Base-by-base conservation (phyloP, 2,797 vertebrate genomes). In the Gallinago solitaria region DNA sequence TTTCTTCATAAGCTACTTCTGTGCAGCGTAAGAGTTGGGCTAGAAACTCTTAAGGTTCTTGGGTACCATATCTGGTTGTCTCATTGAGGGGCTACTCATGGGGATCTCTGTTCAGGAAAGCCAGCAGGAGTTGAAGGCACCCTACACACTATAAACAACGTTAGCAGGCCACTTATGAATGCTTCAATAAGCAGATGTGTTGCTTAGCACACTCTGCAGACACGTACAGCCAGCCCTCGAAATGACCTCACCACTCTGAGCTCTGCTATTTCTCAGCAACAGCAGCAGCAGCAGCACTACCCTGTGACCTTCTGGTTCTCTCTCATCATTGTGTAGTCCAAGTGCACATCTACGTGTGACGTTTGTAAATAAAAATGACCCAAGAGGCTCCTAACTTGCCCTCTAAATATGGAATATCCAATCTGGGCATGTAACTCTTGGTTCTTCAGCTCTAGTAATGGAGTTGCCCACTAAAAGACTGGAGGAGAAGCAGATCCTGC, bases 241-340 rank as follows among this genome's bases (percentile, higher is more conserved):
- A 95, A 87, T 33, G 19, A 64, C 24, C 61, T 68, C 65, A 41
- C 30, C 32, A 27, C 35, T 37, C 35, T 6, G 28, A 37, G 37
- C 27, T 90, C 60, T 77, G 30, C 5, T 77, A 8, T 64, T 83
- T 77, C 61, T 33, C 27, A 61, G 16, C 39, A 47, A 11, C 43
- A 74, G 28, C 45, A 80, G 61, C 51, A 80, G 61, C 51, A 83
- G 61, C 61, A 68, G 9, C 56, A 57, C 25, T 43, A 23, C 3
- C 15, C 9, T 37, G 19, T 15, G 27, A 39, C 8, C 32, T 4
- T 0, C 6, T 1, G 1, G 2, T 76, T 76, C 16, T 68, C 13
- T 43, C 30, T 43, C 43, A 33, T 47, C 35, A 28, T 47, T 2
- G 1, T 20, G 3, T 13, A 32, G n/a, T 24, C 24, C 20, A n/a